phyloP scores from a whole-genome alignment of 2,797 vertebrate genomes.

The Pangasius mekongensis region DNA sequence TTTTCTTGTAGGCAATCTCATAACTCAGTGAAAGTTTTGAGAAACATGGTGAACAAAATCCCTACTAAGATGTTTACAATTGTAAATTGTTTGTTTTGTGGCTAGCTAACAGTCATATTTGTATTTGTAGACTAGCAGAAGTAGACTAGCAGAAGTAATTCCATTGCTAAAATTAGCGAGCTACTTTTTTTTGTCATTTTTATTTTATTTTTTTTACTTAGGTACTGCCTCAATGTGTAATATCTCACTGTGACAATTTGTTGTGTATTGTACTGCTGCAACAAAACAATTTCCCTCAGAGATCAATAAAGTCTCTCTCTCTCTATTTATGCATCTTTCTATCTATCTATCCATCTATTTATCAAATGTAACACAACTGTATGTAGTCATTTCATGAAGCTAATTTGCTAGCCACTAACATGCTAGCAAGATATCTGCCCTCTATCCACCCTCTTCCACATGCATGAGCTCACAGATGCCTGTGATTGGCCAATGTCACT shows the following conservation, averaged over 20 bases:
- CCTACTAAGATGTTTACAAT: neutral
- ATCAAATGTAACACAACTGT: neutral
- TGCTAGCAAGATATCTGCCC: neutral
- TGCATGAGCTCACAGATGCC: slow-evolving; percentile 17
- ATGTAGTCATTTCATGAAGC: neutral
- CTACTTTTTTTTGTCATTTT: neutral
- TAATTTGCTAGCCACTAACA: neutral
- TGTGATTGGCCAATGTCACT: neutral
- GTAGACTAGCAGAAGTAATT: neutral
- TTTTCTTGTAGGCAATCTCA: neutral
- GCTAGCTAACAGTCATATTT: neutral
- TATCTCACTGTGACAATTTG: neutral
- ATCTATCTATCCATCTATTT: neutral
- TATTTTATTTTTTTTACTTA: neutral
- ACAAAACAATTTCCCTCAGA: neutral
- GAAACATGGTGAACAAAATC: neutral
- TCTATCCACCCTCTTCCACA: neutral
- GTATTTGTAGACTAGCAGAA: neutral
- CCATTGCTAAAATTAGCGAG: neutral
- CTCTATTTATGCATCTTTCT: neutral
- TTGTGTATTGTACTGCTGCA: neutral
- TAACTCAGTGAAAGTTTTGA: neutral
- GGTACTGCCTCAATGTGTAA: too few species aligned
- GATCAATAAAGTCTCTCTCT: neutral
- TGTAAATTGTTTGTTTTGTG: neutral